These are phyloP conservation scores for Sus scrofa DNA, from an alignment of 2,113 vertebrate genomes.

Conservation along the genomic window DNA sequence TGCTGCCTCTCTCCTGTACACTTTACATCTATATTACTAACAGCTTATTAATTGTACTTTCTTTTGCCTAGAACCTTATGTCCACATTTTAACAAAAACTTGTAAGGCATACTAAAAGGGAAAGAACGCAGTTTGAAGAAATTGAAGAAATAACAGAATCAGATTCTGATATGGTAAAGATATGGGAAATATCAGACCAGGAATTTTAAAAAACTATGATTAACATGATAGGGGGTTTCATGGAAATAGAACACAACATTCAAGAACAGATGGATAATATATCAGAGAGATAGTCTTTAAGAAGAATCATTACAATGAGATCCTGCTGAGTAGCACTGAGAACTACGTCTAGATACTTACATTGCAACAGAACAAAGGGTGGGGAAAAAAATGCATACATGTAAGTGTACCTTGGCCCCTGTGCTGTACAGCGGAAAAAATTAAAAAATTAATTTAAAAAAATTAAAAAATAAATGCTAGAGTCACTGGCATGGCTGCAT, in stretches of 20 bases:
- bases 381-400: too few relatives aligned
- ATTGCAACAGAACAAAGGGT: too few relatives aligned
- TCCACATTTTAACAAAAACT: not conserved
- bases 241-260: not conserved
- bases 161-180: not conserved
- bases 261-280: not conserved
- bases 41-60: not conserved
- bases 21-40: not conserved
- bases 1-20: not conserved
- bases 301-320: too few relatives aligned
- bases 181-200: not conserved
- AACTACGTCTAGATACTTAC: too few relatives aligned
- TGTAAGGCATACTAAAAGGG: not conserved
- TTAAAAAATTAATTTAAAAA: too few relatives aligned
- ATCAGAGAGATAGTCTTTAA: not conserved
- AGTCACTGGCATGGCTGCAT: not conserved
- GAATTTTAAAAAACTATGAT: not conserved
- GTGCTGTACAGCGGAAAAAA: too few relatives aligned
- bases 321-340: too few relatives aligned
- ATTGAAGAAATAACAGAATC: not conserved
- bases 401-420: too few relatives aligned
- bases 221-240: not conserved
- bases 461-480: not conserved
- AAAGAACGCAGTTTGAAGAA: not conserved
- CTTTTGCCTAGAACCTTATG: not conserved